Evolutionary conservation across 2,113 vertebrate species (phyloP).

Genomic region (Cephalopterus ornatus): DNA sequence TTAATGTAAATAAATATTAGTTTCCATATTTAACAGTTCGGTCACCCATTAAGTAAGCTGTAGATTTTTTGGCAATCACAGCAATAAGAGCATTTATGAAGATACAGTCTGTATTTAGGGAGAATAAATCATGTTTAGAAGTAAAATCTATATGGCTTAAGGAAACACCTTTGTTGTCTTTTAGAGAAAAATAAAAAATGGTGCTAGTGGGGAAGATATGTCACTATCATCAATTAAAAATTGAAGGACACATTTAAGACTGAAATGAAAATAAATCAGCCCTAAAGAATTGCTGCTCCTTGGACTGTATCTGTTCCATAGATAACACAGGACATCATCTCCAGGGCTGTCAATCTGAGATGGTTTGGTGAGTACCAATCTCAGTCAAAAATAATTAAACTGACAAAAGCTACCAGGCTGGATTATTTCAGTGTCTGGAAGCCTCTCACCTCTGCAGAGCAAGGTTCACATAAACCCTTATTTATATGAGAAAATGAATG

Average conservation of each 20-base stretch:
- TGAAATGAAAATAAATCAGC: constrained; percentile 24
- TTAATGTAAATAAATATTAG: not conserved
- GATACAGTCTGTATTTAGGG: not conserved
- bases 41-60: not conserved
- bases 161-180: not conserved
- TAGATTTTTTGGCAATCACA: not conserved
- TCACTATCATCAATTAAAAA: constrained; percentile 24
- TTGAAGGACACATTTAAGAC: not conserved
- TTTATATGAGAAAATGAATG: not conserved
- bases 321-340: not conserved
- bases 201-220: not conserved
- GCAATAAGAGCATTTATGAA: constrained; percentile 23
- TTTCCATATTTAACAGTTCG: not conserved
- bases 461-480: not conserved
- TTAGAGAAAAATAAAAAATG: not conserved
- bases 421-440: constrained; percentile 8
- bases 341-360: not conserved
- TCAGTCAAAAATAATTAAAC: constrained; percentile 5
- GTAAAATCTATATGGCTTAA: constrained; percentile 17
- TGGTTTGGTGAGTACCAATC: not conserved
- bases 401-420: not conserved
- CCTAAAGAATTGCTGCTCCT: not conserved
- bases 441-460: not conserved
- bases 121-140: constrained; percentile 37
- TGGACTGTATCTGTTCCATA: not conserved